Evolutionary conservation across 1,140 invertebrate species (phyloP).

Genomic region (Leptopilina clavipes): DNA sequence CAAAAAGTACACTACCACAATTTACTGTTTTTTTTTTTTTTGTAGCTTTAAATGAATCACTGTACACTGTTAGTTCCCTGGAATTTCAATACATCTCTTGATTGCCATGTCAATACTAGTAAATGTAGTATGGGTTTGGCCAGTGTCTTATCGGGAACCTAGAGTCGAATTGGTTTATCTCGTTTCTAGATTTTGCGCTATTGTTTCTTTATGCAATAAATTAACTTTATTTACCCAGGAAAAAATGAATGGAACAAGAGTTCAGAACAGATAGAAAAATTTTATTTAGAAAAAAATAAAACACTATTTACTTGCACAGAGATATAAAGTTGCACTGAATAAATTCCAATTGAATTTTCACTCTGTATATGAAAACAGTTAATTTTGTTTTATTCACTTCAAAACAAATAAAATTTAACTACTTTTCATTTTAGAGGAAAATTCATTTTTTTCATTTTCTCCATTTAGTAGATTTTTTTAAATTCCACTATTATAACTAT

Average conservation of each 20-base stretch:
- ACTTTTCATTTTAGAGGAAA: too few species aligned
- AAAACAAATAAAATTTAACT: too few species aligned
- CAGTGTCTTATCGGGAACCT: neutral
- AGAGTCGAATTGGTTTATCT: neutral
- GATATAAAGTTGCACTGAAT: too few species aligned
- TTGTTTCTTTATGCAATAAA: conserved; percentile 12
- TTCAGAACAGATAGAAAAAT: too few species aligned
- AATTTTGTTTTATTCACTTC: too few species aligned
- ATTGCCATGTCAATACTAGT: conserved; percentile 45
- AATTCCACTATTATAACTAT: too few species aligned
- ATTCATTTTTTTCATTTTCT: too few species aligned
- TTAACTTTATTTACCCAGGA: neutral
- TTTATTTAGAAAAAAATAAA: too few species aligned
- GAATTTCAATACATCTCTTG: conserved; percentile 47
- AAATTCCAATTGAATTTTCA: too few species aligned
- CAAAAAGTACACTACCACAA: conserved; percentile 42
- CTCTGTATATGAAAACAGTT: too few species aligned
- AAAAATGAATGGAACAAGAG: neutral
- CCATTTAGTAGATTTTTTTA: too few species aligned
- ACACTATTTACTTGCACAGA: too few species aligned
- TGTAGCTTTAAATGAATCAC: conserved; percentile 13
- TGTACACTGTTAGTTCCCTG: conserved; percentile 37
- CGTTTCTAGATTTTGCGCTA: neutral
- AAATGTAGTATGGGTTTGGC: neutral
- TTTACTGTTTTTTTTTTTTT: conserved; percentile 36